These are phyloP conservation scores for Drosophila planitibia DNA, from an alignment of 2,888 invertebrate species.

Conservation along the genomic window DNA sequence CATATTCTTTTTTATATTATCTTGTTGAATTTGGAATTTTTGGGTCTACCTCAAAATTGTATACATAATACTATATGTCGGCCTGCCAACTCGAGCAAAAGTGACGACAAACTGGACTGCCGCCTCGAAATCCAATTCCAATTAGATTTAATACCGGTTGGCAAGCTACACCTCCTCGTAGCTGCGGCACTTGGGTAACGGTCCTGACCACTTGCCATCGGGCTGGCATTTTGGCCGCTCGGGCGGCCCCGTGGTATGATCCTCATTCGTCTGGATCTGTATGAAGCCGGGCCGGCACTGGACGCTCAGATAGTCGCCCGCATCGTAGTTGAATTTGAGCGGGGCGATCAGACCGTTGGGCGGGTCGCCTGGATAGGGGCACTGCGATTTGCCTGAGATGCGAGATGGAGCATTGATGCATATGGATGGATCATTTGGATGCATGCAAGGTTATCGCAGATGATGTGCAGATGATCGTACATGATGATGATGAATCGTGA, in stretches of 20 bases:
- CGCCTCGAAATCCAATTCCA: constrained; percentile 3
- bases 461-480: constrained; percentile 35
- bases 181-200: constrained; percentile 89
- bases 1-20: not conserved
- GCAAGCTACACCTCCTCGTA: constrained; percentile 87
- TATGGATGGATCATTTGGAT: constrained; percentile 52
- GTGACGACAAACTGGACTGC: constrained; percentile 1
- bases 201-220: constrained; percentile 90
- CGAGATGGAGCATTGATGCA: constrained; percentile 42
- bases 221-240: constrained; percentile 88
- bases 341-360: constrained; percentile 90
- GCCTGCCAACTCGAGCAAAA: constrained; percentile 33
- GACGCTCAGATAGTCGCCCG: constrained; percentile 90
- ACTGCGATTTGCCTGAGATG: constrained; percentile 89
- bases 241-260: constrained; percentile 86
- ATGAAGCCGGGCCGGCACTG: constrained; percentile 89
- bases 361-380: constrained; percentile 90
- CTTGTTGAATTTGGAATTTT: constrained; percentile 34
- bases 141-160: constrained; percentile 3
- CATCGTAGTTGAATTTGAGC: constrained; percentile 90
- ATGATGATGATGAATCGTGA: constrained; percentile 52
- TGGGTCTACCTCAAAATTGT: constrained; percentile 41
- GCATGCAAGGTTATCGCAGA: constrained; percentile 43
- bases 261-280: constrained; percentile 85
- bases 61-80: constrained; percentile 30